Evolutionary conservation across 2,797 vertebrate species (phyloP).

Genomic region (Trichosurus vulpecula): DNA sequence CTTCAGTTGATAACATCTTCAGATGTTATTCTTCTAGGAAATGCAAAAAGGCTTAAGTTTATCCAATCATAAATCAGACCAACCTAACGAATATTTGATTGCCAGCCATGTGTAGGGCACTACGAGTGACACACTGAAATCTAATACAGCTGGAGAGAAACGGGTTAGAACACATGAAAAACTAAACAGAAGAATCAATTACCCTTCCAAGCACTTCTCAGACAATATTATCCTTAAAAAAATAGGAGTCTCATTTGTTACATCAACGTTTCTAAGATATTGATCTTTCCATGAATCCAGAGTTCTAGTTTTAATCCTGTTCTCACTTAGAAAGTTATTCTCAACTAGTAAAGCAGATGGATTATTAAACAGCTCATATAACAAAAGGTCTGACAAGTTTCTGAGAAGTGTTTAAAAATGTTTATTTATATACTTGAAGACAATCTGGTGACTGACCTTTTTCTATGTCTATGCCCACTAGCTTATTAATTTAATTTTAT

Average conservation of each 20-base stretch:
- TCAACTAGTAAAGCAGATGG: slow-evolving; percentile 42
- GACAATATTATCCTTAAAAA: not conserved
- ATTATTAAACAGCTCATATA: slow-evolving; percentile 56
- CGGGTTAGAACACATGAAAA: slow-evolving; percentile 37
- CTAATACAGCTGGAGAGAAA: not conserved
- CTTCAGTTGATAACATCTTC: not conserved
- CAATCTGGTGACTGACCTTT: slow-evolving; percentile 18
- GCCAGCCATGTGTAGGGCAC: not conserved
- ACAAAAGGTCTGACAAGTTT: slow-evolving; percentile 36
- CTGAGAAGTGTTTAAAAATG: not conserved
- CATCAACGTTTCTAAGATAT: slow-evolving; percentile 16
- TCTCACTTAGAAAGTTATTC: slow-evolving; percentile 6
- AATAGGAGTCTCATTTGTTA: not conserved
- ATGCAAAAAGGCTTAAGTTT: not conserved
- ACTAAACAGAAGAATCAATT: slow-evolving; percentile 12
- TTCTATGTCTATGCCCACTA: not conserved
- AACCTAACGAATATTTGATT: not conserved
- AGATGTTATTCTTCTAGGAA: not conserved
- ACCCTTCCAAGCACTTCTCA: slow-evolving; percentile 9
- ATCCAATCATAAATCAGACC: not conserved
- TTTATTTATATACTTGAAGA: not conserved
- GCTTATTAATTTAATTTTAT: slow-evolving; percentile 1
- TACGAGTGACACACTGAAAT: not conserved
- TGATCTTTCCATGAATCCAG: slow-evolving; percentile 15
- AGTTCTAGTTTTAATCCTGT: not conserved